A percentile compares a stretch with the other conserved stretches of the same genome.
Evolutionary conservation across 2,797 vertebrate species (phyloP).

Genomic region (Chrysocyon brachyurus): DNA sequence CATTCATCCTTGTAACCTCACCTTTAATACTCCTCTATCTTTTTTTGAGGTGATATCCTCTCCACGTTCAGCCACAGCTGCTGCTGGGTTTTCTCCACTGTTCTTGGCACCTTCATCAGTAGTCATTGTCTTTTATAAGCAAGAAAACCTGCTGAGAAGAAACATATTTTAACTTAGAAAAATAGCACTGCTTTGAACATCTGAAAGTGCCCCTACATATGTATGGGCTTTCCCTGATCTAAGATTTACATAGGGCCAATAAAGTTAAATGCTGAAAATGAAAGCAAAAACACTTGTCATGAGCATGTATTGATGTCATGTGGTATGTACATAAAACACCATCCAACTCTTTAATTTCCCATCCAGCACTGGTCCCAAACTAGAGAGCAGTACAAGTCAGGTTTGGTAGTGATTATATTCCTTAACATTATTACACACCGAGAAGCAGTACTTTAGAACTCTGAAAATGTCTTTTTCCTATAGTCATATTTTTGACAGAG

Average conservation of each 20-base stretch:
- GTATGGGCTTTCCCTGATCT: not conserved
- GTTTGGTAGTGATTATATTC: slow-evolving; percentile 10
- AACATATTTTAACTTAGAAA: slow-evolving; percentile 61
- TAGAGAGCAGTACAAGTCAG: not conserved
- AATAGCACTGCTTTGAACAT: slow-evolving; percentile 49
- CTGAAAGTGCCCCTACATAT: not conserved
- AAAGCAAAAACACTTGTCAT: slow-evolving; percentile 36
- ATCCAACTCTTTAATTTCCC: slow-evolving; percentile 50
- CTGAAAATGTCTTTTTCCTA: not conserved
- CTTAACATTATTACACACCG: not conserved
- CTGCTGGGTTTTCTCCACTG: slow-evolving; percentile 89
- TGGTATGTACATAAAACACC: slow-evolving; percentile 36
- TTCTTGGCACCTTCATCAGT: slow-evolving; percentile 93
- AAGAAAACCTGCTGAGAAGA: slow-evolving; percentile 71
- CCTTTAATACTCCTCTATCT: slow-evolving; percentile 96
- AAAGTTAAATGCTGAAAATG: slow-evolving; percentile 33
- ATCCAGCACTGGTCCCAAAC: slow-evolving; percentile 5
- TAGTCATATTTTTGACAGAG: not conserved
- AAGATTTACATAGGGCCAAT: not conserved
- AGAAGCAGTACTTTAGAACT: not conserved
- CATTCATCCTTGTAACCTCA: slow-evolving; percentile 75
- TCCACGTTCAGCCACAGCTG: slow-evolving; percentile 90
- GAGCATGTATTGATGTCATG: not conserved
- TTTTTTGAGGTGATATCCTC: slow-evolving; percentile 93
- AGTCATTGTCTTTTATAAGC: slow-evolving; percentile 91